phyloP scores from a whole-genome alignment of 2,888 invertebrate species.

The Dynastes grantii region DNA sequence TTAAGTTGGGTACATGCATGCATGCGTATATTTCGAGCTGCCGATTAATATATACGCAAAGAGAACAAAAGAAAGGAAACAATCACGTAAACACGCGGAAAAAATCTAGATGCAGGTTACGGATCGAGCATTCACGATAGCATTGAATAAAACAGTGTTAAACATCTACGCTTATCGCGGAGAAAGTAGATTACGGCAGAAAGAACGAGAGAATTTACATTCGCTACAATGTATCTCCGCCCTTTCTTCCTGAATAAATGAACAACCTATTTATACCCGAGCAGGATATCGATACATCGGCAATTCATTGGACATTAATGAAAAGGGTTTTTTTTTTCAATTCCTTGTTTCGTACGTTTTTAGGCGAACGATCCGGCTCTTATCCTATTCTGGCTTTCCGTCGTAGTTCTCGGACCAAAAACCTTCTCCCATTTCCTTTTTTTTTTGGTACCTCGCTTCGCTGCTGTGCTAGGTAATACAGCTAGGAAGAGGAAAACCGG shows the following conservation, averaged over 20 bases:
- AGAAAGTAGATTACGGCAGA: background rate
- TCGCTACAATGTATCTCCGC: background rate
- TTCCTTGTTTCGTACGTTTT: conserved; percentile 14
- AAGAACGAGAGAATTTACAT: background rate
- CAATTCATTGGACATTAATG: conserved; percentile 42
- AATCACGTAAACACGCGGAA: no score
- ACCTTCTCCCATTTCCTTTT: background rate
- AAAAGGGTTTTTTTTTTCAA: conserved; percentile 18
- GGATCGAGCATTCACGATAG: no score
- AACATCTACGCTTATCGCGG: background rate
- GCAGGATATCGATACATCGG: conserved; percentile 18
- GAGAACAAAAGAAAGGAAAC: no score
- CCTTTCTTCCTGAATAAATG: conserved; percentile 17
- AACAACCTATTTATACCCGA: conserved; percentile 2
- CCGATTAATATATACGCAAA: no score
- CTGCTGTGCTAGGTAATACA: background rate
- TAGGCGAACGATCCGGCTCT: background rate
- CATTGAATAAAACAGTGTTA: conserved; percentile 1
- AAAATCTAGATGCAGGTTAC: no score
- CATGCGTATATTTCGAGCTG: no score
- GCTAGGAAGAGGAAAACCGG: background rate
- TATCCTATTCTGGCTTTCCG: background rate
- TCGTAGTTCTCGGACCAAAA: conserved; percentile 4
- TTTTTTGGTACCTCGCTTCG: background rate
- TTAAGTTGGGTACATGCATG: no score